Base-by-base conservation (phyloP, 2,113 vertebrate genomes). In the Elanus axillaris region DNA sequence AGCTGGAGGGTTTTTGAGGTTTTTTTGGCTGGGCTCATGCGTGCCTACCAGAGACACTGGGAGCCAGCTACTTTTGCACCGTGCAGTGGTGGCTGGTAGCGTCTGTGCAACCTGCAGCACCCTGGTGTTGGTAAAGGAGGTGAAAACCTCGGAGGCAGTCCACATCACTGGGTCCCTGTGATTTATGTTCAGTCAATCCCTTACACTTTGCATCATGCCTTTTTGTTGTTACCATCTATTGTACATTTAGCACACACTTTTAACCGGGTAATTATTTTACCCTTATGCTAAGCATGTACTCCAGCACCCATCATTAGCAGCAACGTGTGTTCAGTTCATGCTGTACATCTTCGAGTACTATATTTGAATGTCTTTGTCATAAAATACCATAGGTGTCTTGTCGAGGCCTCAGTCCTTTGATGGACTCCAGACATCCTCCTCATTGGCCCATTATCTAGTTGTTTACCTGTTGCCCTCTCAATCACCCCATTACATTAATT, bases 401-500 rank as follows among this genome's bases (percentile, higher is more conserved):
- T 64, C 67, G 14, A 82, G 10, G 60, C 85, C 62, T 75, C 78
- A 86, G 34, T 69, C 53, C 59, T 91, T 77, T 80, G 86, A 91
- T 76, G 55, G n/a, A 74, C 42, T 94, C 75, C 91, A 92, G 86
- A 36, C 79, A 45, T 50, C 34, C 38, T 73, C 12, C 43, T 93
- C 72, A 66, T 31, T 32, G 53, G 50, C 9, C 50, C 53, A 76
- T 77, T 83, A 42, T 25, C 50, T 36, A 20, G 23, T 14, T 94
- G 86, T 88, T 97, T 94, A 95, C 78, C 40, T 88, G 63, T 2
- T 91, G n/a, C 40, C 45, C 36, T 64, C 62, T 93, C 75, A 88
- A 40, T 79, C 79, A 62, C 38, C n/a, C 42, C 74, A 84, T 90
- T 92, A 83, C 19, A 83, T 73, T 95, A 94, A 96, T 92, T 94